Base-by-base conservation (phyloP, 1,140 invertebrate species). In the Zaprionus lachaisei region DNA sequence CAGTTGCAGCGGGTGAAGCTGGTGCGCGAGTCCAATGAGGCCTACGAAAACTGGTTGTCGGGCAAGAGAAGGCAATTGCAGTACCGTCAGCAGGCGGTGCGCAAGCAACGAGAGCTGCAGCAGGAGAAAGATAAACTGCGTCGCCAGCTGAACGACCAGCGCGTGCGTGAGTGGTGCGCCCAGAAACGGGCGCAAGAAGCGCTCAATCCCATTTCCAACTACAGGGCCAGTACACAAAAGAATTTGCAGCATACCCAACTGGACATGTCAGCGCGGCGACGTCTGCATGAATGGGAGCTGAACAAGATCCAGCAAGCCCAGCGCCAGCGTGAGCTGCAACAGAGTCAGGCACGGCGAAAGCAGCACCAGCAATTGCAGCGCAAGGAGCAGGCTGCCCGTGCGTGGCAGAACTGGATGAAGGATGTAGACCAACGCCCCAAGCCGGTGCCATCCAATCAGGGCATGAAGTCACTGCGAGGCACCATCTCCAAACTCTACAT, bases 391-490 rank as follows among this genome's bases (percentile, higher is more conserved):
- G 69, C 81, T 6, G 55, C 70, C 0, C 31, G 62, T 17, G 84
- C 84, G 12, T 89, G 80, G 66, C 47, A 74, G 55, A 67, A 72
- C 0, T 89, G 84, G 84, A 69, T 85, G 12, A 74, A 76, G 64
- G 68, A 74, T 22, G 85, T 70, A 20, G 60, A 38, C 0, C 65
- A 79, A 12, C 67, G 83, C 0, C 82, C 90, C 22, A 91, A 91
- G 38, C 90, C 90, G 2, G 90, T 91, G 34, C 90, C 90, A 4
- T 64, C 84, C 2, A 72, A 79, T 55, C 79, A 86, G 20, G 90
- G 90, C 17, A 24, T 91, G 0, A 20, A 72, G 9, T 81, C 85
- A 14, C 63, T 91, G 26, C 70, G 83, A 20, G 90, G 89, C 51
- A 91, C 89, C 26, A 63, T 92, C 28, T 91, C 89, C 2, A 7